These are phyloP conservation scores for Malthinus flaveolus DNA, from an alignment of 2,888 invertebrate genomes.

Conservation along the genomic window DNA sequence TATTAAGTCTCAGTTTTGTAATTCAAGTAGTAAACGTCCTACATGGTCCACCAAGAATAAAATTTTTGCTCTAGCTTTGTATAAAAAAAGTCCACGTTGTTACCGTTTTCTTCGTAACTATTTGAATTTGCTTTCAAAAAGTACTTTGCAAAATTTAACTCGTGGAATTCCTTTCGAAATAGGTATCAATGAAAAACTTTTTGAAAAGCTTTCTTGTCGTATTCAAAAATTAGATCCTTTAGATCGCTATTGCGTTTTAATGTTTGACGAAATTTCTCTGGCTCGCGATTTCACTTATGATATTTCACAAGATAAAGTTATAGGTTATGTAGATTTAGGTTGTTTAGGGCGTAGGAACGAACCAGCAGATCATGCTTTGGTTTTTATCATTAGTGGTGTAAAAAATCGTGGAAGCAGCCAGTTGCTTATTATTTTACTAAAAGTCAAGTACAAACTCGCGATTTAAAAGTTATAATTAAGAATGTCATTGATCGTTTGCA, in stretches of 20 bases:
- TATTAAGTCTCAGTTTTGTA: no score
- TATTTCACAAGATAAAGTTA: slow-evolving; percentile 1
- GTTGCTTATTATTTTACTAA: slow-evolving; percentile 1
- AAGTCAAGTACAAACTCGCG: background rate
- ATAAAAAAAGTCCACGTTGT: no score
- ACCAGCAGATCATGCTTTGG: slow-evolving; percentile 18
- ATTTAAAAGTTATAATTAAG: background rate
- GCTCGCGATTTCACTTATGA: background rate
- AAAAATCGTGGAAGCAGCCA: background rate
- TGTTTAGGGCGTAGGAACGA: slow-evolving; percentile 8
- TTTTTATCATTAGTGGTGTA: slow-evolving; percentile 12
- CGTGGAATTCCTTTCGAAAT: no score
- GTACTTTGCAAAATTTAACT: no score
- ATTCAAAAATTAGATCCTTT: background rate
- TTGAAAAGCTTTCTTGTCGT: no score
- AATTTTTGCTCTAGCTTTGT: no score
- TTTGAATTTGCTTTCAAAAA: no score
- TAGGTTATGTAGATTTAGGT: slow-evolving; percentile 22
- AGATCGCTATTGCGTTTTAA: slow-evolving; percentile 9
- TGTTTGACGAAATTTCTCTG: slow-evolving; percentile 29
- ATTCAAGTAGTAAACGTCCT: no score
- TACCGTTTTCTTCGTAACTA: no score
- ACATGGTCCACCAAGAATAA: no score
- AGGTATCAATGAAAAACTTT: no score
- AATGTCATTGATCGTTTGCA: background rate